phyloP scores from a whole-genome alignment of 2,888 invertebrate species.

The Drosophila infuscata region DNA sequence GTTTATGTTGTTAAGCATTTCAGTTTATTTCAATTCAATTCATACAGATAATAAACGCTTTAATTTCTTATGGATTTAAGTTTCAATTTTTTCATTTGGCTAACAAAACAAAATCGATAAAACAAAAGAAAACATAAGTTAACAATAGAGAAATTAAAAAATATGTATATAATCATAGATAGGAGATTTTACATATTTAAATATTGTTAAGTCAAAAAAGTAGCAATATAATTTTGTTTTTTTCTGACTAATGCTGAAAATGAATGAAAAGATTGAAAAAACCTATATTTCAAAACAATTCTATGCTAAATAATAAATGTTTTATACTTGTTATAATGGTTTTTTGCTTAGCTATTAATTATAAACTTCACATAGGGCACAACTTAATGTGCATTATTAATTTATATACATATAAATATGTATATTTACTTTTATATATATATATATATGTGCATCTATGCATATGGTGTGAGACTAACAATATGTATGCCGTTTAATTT shows the following conservation, averaged over 20 bases:
- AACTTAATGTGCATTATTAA: slow-evolving; percentile 52
- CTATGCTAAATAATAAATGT: slow-evolving; percentile 12
- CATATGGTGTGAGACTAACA: slow-evolving; percentile 26
- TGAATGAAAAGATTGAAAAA: background rate
- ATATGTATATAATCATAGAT: slow-evolving; percentile 11
- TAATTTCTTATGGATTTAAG: slow-evolving; percentile 2
- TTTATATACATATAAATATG: slow-evolving; percentile 1
- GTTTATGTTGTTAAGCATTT: slow-evolving; percentile 28
- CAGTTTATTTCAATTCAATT: slow-evolving; percentile 53
- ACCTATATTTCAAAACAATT: slow-evolving; percentile 10
- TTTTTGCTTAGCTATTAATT: slow-evolving; percentile 39
- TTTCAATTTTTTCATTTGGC: slow-evolving; percentile 25
- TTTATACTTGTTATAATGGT: slow-evolving; percentile 25
- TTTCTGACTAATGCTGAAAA: background rate
- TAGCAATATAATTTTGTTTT: background rate
- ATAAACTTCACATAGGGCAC: slow-evolving; percentile 64
- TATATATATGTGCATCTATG: slow-evolving; percentile 21
- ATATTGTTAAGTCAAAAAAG: background rate
- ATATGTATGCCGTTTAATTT: slow-evolving; percentile 29
- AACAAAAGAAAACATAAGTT: slow-evolving; percentile 46
- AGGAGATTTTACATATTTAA: slow-evolving; percentile 17
- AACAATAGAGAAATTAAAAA: slow-evolving; percentile 39
- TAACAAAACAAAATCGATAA: slow-evolving; percentile 35
- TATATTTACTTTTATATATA: slow-evolving; percentile 4
- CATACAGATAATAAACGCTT: slow-evolving; percentile 39